Conservation (phyloP, 2,797 vertebrate genomes). For the Cyclopterus lumpus region DNA sequence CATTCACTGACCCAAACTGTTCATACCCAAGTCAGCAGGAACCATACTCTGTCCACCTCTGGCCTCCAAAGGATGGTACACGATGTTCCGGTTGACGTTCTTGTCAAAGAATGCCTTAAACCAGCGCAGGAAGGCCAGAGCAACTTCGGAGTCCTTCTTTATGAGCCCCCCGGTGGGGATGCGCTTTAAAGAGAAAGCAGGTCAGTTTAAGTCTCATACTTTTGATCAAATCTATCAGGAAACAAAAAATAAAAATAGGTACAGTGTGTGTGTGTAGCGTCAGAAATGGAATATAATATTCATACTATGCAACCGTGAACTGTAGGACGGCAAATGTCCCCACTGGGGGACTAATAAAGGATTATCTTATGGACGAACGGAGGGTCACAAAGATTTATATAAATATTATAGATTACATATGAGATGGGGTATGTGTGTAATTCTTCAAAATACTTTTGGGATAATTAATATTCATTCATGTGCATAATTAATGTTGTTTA, state of each 20-base stretch:
- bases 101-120: conserved; percentile 69
- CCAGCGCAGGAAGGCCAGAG: conserved; percentile 69
- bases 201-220: neutral
- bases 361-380: too few relatives aligned
- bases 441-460: too few relatives aligned
- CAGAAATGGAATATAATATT: neutral
- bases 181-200: conserved; percentile 40
- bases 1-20: neutral
- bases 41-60: conserved; percentile 50
- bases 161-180: conserved; percentile 57
- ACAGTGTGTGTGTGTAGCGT: neutral
- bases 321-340: too few relatives aligned
- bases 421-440: too few relatives aligned
- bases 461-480: too few relatives aligned
- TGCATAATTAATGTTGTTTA: too few relatives aligned
- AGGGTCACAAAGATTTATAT: too few relatives aligned
- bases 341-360: too few relatives aligned
- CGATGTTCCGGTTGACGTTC: conserved; percentile 14
- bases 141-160: conserved; percentile 4
- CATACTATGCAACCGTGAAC: too few relatives aligned
- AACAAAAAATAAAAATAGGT: neutral
- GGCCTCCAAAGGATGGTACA: conserved; percentile 51
- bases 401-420: too few relatives aligned
- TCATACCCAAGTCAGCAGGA: conserved; percentile 24
- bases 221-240: neutral